These are phyloP conservation scores for Pammene fasciana DNA, from an alignment of 2,888 invertebrate species.

Conservation along the genomic window DNA sequence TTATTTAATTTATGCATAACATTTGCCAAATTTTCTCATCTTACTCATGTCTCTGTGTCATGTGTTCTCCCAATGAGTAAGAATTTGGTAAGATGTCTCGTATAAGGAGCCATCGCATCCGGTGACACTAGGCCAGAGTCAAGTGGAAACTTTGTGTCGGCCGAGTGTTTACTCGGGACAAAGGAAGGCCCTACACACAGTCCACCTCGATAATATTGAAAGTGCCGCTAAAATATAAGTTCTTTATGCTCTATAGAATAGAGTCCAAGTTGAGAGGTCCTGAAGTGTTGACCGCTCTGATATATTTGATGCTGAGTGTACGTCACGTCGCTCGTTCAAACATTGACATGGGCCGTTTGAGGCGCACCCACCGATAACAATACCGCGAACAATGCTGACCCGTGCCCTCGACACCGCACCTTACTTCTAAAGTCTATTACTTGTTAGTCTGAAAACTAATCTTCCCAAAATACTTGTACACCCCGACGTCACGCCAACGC, in stretches of 20 bases:
- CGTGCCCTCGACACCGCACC: slow-evolving; percentile 56
- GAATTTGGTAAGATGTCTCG: slow-evolving; percentile 45
- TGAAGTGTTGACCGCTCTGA: slow-evolving; percentile 5
- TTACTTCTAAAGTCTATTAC: slow-evolving; percentile 35
- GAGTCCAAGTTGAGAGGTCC: neutral
- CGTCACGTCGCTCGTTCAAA: slow-evolving; percentile 58
- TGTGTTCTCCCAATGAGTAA: slow-evolving; percentile 16
- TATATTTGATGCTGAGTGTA: slow-evolving; percentile 34
- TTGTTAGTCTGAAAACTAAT: slow-evolving; percentile 14
- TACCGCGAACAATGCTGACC: slow-evolving; percentile 63
- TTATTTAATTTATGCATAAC: neutral
- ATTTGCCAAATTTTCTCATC: neutral
- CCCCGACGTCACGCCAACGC: slow-evolving; percentile 29
- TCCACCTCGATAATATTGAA: slow-evolving; percentile 19
- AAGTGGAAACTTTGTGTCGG: slow-evolving; percentile 43
- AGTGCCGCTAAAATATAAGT: slow-evolving; percentile 6
- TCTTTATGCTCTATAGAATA: slow-evolving; percentile 8
- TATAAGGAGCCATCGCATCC: slow-evolving; percentile 39
- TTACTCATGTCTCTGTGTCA: too few relatives aligned
- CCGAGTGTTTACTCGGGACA: slow-evolving; percentile 58
- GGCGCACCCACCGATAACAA: slow-evolving; percentile 74
- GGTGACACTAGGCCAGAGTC: slow-evolving; percentile 42
- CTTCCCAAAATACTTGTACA: slow-evolving; percentile 8
- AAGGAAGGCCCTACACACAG: slow-evolving; percentile 48
- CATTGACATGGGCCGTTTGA: slow-evolving; percentile 67